Conservation (phyloP, 2,888 invertebrate genomes). For the Acronicta aceris region DNA sequence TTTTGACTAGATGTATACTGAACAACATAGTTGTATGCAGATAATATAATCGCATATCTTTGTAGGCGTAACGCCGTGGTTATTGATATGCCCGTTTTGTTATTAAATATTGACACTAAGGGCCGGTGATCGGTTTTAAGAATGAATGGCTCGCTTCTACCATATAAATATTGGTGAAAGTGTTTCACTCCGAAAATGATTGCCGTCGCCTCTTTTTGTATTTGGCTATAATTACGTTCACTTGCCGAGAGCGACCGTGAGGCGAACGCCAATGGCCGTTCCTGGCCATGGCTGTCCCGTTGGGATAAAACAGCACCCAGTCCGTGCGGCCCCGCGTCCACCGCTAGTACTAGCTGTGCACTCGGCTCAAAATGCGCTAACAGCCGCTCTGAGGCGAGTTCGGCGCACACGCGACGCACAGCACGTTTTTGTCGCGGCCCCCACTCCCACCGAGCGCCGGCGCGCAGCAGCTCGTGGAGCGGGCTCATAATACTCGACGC, state of each 20-base stretch:
- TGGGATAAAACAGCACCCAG: constrained; percentile 12
- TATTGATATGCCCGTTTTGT: too few relatives aligned
- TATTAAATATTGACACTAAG: background rate
- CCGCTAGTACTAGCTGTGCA: constrained; percentile 10
- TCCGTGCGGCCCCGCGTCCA: constrained; percentile 7
- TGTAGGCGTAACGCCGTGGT: background rate
- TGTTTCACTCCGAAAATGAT: background rate
- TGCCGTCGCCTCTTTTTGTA: constrained; percentile 1
- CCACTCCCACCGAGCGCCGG: background rate
- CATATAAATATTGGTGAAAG: constrained; percentile 1
- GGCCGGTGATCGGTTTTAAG: background rate
- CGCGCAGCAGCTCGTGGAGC: constrained; percentile 5
- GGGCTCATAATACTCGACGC: constrained; percentile 1
- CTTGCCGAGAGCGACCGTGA: constrained; percentile 1
- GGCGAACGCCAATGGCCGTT: constrained; percentile 3
- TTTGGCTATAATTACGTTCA: constrained; percentile 7
- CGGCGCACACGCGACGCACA: constrained; percentile 9
- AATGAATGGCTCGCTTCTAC: background rate
- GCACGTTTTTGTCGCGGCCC: background rate
- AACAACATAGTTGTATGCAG: background rate
- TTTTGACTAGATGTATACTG: constrained; percentile 5
- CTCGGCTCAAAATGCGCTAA: constrained; percentile 39
- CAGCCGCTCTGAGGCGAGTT: constrained; percentile 34
- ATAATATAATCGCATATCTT: background rate
- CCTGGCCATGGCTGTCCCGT: background rate